phyloP scores from a whole-genome alignment of 2,113 vertebrate species.

The Gorsachius goisagi region DNA sequence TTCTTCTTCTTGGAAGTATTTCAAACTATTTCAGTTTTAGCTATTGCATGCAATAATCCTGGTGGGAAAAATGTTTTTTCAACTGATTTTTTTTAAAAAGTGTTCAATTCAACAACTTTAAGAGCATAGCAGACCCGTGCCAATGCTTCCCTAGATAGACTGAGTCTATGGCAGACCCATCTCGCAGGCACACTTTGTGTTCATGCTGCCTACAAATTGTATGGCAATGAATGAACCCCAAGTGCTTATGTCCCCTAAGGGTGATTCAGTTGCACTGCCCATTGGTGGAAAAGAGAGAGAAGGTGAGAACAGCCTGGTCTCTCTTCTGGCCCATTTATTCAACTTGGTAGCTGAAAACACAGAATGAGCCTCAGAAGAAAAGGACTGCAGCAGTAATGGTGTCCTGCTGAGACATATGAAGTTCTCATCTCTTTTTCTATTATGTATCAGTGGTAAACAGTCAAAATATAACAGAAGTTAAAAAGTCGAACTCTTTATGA shows the following conservation, averaged over 20 bases:
- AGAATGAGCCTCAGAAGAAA: background rate
- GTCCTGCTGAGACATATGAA: background rate
- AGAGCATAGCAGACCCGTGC: background rate
- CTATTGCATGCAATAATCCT: background rate
- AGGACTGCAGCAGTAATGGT: background rate
- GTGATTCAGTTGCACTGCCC: background rate
- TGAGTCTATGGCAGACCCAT: rapidly evolving
- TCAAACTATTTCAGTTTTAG: background rate
- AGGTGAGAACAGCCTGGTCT: background rate
- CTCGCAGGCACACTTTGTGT: background rate
- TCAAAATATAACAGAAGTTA: background rate
- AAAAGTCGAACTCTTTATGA: background rate
- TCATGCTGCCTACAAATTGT: background rate
- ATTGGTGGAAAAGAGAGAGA: background rate
- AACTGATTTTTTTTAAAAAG: background rate
- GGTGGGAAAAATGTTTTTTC: background rate
- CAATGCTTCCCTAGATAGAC: background rate
- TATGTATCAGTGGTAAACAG: background rate
- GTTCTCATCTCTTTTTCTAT: background rate
- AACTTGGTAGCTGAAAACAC: rapidly evolving
- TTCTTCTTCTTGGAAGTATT: background rate
- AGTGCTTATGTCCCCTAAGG: background rate
- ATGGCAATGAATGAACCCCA: background rate
- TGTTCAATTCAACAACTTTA: background rate
- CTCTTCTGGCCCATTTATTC: background rate